A percentile compares a stretch with the other conserved stretches of the same genome.
These are phyloP conservation scores for Mohoua ochrocephala DNA, from an alignment of 2,113 vertebrate genomes.

Conservation along the genomic window DNA sequence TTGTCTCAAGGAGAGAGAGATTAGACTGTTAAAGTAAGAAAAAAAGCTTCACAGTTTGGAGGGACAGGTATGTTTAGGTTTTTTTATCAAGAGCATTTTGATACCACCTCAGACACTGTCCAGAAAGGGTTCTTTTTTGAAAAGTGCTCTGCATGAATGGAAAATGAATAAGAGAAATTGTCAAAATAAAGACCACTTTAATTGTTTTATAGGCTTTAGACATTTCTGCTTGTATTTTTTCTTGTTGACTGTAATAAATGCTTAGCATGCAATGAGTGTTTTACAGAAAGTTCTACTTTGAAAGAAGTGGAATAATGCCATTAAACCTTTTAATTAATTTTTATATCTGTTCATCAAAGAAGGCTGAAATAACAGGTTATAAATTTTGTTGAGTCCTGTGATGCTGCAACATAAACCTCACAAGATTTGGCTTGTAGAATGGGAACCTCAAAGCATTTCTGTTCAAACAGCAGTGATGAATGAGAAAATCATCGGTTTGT, in stretches of 20 bases:
- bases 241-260: not conserved
- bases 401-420: not conserved
- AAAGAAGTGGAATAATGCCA: not conserved
- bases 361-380: not conserved
- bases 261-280: not conserved
- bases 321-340: constrained; percentile 23
- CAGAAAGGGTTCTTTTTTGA: not conserved
- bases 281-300: not conserved
- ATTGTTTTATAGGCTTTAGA: not conserved
- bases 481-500: not conserved
- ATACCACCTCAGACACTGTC: not conserved
- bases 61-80: not conserved
- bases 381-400: not conserved
- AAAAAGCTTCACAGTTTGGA: not conserved
- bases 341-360: constrained; percentile 11
- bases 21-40: not conserved
- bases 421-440: not conserved
- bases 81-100: not conserved
- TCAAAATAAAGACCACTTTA: not conserved
- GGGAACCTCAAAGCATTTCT: not conserved
- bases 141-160: not conserved
- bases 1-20: not conserved
- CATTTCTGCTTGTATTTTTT: not conserved
- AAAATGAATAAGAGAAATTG: not conserved
- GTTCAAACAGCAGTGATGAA: not conserved